Conservation (phyloP, 2,888 invertebrate genomes). For the Bellardia bayeri region DNA sequence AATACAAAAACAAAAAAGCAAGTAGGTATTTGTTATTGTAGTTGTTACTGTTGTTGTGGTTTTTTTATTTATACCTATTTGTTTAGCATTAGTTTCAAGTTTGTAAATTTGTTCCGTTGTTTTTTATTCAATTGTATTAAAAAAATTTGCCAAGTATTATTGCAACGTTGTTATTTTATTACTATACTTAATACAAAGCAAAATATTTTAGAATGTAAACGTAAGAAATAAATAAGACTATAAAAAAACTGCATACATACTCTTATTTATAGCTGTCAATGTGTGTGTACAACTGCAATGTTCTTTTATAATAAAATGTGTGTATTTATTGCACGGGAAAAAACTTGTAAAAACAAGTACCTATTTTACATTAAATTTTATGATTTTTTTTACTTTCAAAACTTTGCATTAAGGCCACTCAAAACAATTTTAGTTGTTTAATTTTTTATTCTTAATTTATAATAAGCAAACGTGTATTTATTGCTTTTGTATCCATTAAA, state of each 20-base stretch:
- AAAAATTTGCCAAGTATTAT: slow-evolving; percentile 28
- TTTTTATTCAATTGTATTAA: slow-evolving; percentile 21
- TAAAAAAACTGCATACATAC: slow-evolving; percentile 45
- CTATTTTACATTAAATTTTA: slow-evolving; percentile 43
- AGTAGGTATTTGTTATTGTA: neutral
- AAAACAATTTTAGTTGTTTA: slow-evolving; percentile 6
- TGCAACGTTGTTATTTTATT: slow-evolving; percentile 27
- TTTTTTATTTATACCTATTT: neutral
- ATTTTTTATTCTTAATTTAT: slow-evolving; percentile 37
- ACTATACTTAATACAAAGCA: neutral
- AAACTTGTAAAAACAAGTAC: neutral
- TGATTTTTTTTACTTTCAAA: slow-evolving; percentile 51
- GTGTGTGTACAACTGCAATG: slow-evolving; percentile 32
- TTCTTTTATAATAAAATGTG: slow-evolving; percentile 41
- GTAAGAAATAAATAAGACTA: slow-evolving; percentile 4
- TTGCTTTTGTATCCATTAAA: slow-evolving; percentile 31
- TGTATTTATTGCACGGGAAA: neutral
- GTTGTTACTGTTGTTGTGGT: slow-evolving; percentile 7
- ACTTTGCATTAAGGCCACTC: slow-evolving; percentile 42
- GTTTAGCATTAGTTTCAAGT: slow-evolving; percentile 26
- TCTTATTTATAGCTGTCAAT: neutral
- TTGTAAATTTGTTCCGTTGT: slow-evolving; percentile 19
- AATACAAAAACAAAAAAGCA: slow-evolving; percentile 15
- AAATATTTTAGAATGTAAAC: slow-evolving; percentile 49
- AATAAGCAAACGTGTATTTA: neutral